These are phyloP conservation scores for Synergus gifuensis DNA, from an alignment of 2,888 invertebrate genomes.

Conservation along the genomic window DNA sequence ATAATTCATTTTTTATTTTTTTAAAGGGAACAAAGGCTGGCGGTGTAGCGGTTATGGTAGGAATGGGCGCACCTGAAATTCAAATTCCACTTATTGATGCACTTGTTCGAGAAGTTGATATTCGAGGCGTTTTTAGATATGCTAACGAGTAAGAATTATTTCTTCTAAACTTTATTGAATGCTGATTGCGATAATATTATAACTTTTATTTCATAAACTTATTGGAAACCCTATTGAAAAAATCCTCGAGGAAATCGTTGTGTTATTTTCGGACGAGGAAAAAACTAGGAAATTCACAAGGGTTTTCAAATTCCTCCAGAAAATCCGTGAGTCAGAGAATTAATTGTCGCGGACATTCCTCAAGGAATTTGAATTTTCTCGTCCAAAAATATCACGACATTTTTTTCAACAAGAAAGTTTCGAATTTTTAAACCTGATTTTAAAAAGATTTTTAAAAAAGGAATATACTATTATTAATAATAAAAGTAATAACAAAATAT, in stretches of 20 bases:
- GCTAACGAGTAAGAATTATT: conserved; percentile 86
- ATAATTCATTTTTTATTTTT: not conserved
- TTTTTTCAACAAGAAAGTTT: not conserved
- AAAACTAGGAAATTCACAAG: no score
- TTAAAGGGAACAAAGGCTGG: conserved; percentile 90
- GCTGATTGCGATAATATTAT: no score
- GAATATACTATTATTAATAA: not conserved
- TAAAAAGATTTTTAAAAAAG: not conserved
- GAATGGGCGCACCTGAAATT: conserved; percentile 89
- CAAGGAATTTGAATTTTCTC: no score
- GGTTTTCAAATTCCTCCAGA: no score
- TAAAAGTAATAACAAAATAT: conserved; percentile 2
- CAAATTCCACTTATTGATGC: conserved; percentile 91
- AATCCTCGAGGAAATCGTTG: no score
- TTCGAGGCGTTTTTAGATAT: conserved; percentile 95
- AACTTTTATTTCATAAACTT: not conserved
- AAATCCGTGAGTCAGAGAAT: no score
- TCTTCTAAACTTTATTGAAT: not conserved
- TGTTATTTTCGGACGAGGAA: no score
- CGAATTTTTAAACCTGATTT: not conserved
- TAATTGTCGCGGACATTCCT: no score
- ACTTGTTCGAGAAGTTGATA: conserved; percentile 91
- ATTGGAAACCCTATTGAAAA: not conserved
- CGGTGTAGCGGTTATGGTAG: conserved; percentile 92
- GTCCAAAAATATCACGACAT: no score